phyloP scores from a whole-genome alignment of 2,113 vertebrate genomes.

The Elachura formosa region DNA sequence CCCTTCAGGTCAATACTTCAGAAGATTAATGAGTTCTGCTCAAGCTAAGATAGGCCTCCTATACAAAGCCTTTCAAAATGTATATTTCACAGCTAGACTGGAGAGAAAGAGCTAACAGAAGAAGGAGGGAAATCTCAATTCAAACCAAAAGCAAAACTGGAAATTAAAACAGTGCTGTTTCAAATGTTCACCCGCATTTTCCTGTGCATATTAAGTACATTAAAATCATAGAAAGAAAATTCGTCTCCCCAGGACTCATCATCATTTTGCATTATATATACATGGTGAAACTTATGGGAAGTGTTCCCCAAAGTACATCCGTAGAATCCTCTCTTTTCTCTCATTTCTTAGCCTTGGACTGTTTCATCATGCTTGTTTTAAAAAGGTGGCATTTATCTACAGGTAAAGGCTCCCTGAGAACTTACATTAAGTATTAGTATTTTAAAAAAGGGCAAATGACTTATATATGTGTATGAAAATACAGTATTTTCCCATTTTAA shows the following conservation, averaged over 20 bases:
- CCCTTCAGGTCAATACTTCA: neutral
- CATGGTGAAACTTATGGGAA: neutral
- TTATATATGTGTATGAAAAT: neutral
- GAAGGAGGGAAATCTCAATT: neutral
- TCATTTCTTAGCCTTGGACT: neutral
- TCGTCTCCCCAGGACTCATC: neutral
- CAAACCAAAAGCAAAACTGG: neutral
- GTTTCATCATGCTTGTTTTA: neutral
- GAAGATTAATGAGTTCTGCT: slow-evolving; percentile 25
- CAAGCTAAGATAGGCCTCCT: neutral
- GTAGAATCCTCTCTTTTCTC: neutral
- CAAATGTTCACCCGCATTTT: neutral
- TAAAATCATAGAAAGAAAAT: neutral
- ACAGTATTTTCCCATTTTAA: neutral
- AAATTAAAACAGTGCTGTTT: neutral
- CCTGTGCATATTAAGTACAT: neutral
- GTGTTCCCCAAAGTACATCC: neutral
- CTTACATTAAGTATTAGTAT: neutral
- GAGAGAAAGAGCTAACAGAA: neutral
- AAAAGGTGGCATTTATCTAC: neutral
- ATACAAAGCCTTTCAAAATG: neutral
- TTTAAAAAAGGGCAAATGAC: neutral
- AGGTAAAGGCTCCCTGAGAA: neutral
- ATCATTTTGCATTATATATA: neutral
- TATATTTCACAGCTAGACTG: neutral